A percentile compares a stretch with the other conserved stretches of the same genome.
Conservation (phyloP, 2,888 invertebrate species). For the Pyrrhia umbra region DNA sequence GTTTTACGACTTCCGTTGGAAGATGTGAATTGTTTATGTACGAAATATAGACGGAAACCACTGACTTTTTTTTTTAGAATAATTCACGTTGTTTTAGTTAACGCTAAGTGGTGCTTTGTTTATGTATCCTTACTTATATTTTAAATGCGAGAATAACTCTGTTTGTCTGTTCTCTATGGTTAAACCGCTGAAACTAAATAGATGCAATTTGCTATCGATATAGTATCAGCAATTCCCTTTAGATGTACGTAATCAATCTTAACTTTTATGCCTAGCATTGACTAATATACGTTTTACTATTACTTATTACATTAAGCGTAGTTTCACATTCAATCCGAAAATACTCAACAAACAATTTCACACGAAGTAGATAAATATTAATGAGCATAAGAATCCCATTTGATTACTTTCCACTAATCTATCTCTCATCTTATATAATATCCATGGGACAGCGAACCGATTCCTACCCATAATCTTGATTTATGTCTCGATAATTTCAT, state of each 20-base stretch:
- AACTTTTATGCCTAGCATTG: too few species aligned
- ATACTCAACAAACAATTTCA: too few species aligned
- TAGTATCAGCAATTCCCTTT: too few species aligned
- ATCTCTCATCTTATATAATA: conserved; percentile 1
- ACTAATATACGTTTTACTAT: too few species aligned
- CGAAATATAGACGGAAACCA: conserved; percentile 33
- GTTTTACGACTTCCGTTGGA: conserved; percentile 46
- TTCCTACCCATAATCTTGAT: neutral
- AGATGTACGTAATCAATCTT: too few species aligned
- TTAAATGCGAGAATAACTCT: neutral
- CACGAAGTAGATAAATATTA: neutral
- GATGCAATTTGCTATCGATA: too few species aligned
- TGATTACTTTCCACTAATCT: neutral
- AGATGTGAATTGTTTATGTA: conserved; percentile 32
- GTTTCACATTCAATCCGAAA: too few species aligned
- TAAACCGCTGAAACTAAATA: too few species aligned
- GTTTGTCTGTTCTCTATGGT: neutral
- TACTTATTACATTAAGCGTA: too few species aligned
- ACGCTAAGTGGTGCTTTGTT: conserved; percentile 10
- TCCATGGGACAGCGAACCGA: neutral
- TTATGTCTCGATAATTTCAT: neutral
- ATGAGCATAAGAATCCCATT: neutral
- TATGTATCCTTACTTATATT: neutral
- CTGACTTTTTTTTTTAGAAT: conserved; percentile 11
- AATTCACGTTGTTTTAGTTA: conserved; percentile 14